Evolutionary conservation across 92 coral and sea anemone genomes (phyloP), one percentile per base, ranked within the genome.

Genomic region (Zoanthus sansibaricus): DNA sequence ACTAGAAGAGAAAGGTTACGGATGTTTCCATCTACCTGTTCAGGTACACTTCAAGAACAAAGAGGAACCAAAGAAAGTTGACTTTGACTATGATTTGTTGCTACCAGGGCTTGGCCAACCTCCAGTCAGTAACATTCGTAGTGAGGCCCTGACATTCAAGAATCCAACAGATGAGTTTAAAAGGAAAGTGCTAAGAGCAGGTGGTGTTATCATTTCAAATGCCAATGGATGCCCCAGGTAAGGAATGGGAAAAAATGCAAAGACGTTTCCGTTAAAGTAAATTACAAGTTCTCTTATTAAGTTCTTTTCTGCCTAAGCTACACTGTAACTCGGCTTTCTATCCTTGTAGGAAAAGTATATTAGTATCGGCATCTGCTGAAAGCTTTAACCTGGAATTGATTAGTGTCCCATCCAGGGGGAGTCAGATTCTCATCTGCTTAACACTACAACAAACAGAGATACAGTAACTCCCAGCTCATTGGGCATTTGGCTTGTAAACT

Each of bases 101-200:
- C 91, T 97, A 6, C 99, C 99, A 7, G 95, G 94, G 7, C 14
- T 70, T 61, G 99, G 99, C 46, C 74, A 87, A 7, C 93, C 96
- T 0, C 91, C 99, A 1, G 96, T 97, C 31, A 90, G 92, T 78
- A 95, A 94, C 76, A 94, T 95, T 32, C 95, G 99, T 20, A 95
- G 94, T 44, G 99, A 97, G 73, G 98, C 98, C 1, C 91, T 97
- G 45, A 97, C 98, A 31, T 97, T 97, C 71, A 90, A 87, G 18
- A 94, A 97, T 72, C 99, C 99, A 6, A 94, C 98, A 0, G 99
- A 97, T 72, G 99, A 97, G 67, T 97, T 97, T 67, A 95, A 91
- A 86, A 95, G 79, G 87, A 97, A 97, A 76, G 94, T 97, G 10
- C 73, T 94, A 17, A 93, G 88, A 83, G 93, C 97, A 33, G 99